phyloP scores from a whole-genome alignment of 2,113 vertebrate species.

The Petromus typicus region DNA sequence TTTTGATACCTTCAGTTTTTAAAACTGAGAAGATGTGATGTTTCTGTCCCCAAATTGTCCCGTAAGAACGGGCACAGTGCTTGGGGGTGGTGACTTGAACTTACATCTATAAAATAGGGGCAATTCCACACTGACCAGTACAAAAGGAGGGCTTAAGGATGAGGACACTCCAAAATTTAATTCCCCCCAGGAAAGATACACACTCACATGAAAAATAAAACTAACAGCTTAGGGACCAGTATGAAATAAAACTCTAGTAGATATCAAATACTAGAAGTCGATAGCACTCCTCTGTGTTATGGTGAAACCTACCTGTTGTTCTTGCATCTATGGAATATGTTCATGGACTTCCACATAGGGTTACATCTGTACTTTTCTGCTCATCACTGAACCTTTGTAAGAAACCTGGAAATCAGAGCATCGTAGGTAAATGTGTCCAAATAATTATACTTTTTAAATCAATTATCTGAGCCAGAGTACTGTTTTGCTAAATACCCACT shows the following conservation, averaged over 20 bases:
- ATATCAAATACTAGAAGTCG: background rate
- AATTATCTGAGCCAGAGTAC: background rate
- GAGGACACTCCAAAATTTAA: background rate
- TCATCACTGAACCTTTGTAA: background rate
- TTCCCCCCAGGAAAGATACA: background rate
- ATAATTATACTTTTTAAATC: background rate
- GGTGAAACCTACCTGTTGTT: background rate
- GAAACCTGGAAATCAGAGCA: background rate
- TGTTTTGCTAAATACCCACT: background rate
- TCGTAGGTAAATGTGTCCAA: background rate
- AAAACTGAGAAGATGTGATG: no score
- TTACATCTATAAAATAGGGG: background rate
- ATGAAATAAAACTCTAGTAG: background rate
- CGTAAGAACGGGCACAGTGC: background rate
- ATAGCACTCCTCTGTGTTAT: background rate
- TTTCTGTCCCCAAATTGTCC: background rate
- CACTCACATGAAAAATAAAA: slow-evolving; percentile 21
- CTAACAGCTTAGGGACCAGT: background rate
- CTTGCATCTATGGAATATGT: background rate
- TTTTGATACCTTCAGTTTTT: no score
- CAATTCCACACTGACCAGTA: background rate
- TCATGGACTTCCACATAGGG: background rate
- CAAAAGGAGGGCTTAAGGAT: background rate
- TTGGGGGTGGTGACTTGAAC: no score
- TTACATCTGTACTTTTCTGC: background rate